Conservation (phyloP, 1,140 invertebrate genomes). For the Nebria ingens region DNA sequence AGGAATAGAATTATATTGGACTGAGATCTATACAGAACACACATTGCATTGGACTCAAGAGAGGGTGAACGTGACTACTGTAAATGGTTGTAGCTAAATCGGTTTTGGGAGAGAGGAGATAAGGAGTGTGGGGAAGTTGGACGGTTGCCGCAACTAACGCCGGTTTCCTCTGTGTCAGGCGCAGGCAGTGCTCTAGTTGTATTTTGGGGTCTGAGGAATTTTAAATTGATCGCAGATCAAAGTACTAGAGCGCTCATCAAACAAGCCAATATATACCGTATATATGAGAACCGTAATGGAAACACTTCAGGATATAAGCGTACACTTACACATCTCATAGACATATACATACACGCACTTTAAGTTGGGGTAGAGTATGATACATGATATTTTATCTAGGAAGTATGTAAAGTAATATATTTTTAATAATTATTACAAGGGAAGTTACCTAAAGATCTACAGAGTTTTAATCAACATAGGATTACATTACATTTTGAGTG, state of each 20-base stretch:
- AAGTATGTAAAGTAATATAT: too few species aligned
- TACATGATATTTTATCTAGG: too few species aligned
- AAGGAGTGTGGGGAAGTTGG: too few species aligned
- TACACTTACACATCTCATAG: background rate
- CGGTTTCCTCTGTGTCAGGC: background rate
- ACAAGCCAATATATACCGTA: constrained; percentile 5
- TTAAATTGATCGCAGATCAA: constrained; percentile 6
- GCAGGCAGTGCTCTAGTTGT: background rate
- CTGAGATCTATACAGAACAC: background rate
- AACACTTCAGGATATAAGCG: background rate
- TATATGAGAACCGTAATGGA: constrained; percentile 2
- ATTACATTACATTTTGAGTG: too few species aligned
- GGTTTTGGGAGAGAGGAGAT: background rate
- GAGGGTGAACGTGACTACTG: background rate
- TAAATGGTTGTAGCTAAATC: background rate
- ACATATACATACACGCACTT: too few species aligned
- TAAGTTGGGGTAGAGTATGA: too few species aligned
- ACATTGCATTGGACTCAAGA: background rate
- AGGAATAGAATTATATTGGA: background rate
- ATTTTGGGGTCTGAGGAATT: constrained; percentile 5
- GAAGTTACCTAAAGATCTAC: too few species aligned
- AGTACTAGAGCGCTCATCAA: constrained; percentile 1
- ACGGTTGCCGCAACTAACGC: background rate
- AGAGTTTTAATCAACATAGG: too few species aligned
- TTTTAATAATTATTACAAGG: too few species aligned